These are phyloP conservation scores for Argynnis bischoffii DNA, from an alignment of 2,888 invertebrate species.

Conservation along the genomic window DNA sequence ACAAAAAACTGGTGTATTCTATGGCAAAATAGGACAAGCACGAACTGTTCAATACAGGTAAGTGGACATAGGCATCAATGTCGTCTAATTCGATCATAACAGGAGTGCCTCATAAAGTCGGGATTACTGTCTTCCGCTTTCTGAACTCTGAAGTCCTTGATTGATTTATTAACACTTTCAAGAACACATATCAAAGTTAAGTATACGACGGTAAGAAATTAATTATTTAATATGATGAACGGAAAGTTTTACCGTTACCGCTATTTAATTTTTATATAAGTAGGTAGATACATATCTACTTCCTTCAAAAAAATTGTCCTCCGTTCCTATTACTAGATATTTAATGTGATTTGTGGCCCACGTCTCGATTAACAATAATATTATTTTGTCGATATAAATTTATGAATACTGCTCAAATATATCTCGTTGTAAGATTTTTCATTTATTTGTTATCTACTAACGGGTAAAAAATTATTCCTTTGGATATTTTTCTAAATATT, in stretches of 20 bases:
- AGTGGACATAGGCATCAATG: conserved; percentile 41
- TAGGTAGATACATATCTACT: no score
- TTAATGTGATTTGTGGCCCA: no score
- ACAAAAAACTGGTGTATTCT: not conserved
- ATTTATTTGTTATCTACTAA: not conserved
- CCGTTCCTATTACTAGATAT: no score
- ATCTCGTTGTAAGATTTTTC: not conserved
- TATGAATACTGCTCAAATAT: no score
- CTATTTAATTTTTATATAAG: no score
- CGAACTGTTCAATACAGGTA: conserved; percentile 7
- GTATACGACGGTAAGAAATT: not conserved
- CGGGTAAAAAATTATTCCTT: not conserved
- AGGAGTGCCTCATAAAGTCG: conserved; percentile 55
- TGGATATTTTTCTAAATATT: not conserved
- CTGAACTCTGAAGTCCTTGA: conserved; percentile 42
- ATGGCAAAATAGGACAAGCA: not conserved
- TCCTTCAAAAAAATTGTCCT: no score
- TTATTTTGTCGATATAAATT: no score
- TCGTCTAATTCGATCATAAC: conserved; percentile 60
- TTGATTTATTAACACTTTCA: conserved; percentile 45
- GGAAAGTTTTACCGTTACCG: not conserved
- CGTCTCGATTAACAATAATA: no score
- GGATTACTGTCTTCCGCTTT: conserved; percentile 64
- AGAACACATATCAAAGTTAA: conserved; percentile 13
- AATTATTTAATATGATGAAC: not conserved